Conservation (phyloP, 2,797 vertebrate species). For the Spizella passerina region DNA sequence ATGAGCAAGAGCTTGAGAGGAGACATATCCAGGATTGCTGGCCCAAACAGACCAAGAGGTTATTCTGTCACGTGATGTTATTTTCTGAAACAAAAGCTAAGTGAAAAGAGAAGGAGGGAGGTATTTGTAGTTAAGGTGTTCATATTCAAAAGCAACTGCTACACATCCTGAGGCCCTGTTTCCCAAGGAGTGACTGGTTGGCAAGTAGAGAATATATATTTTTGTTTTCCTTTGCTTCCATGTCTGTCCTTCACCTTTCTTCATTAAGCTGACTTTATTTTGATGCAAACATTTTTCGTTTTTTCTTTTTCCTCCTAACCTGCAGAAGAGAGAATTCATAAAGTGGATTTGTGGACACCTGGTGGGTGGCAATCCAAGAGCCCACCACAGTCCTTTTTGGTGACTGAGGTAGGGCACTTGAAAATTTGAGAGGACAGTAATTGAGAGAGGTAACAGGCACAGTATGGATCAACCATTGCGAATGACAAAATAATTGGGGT, state of each 20-base stretch:
- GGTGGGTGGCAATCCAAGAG: not conserved
- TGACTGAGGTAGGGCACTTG: not conserved
- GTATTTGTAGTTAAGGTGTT: not conserved
- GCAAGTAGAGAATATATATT: not conserved
- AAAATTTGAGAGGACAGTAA: not conserved
- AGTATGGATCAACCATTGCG: not conserved
- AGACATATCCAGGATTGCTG: not conserved
- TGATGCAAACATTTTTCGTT: not conserved
- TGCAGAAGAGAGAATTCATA: not conserved
- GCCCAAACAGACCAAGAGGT: not conserved
- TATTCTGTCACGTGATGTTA: not conserved
- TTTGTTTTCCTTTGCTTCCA: not conserved
- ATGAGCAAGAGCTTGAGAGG: not conserved
- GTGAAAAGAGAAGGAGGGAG: not conserved
- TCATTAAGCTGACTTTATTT: not conserved
- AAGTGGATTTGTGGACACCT: not conserved
- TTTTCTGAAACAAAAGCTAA: not conserved
- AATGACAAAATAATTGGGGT: not conserved
- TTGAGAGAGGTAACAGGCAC: not conserved
- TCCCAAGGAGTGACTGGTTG: not conserved
- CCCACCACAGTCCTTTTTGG: not conserved
- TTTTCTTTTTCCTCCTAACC: not conserved
- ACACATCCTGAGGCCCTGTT: rapidly evolving
- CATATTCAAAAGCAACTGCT: not conserved
- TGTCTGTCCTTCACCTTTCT: rapidly evolving